Conservation (phyloP, 2,113 vertebrate species). For the Chrysemys picta region DNA sequence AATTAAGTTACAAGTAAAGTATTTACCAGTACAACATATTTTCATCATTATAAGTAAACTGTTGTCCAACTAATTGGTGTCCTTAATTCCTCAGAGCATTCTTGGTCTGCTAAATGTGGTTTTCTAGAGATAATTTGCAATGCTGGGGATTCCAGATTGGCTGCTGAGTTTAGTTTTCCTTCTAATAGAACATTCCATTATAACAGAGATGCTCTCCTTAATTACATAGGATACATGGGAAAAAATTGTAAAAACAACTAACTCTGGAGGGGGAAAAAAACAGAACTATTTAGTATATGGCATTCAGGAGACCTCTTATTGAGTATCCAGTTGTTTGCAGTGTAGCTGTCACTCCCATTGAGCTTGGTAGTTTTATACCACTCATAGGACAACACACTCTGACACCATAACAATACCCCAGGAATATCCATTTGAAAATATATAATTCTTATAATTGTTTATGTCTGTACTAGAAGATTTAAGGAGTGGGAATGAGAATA, state of each 20-base stretch:
- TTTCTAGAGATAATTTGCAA: conserved; percentile 48
- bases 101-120: conserved; percentile 31
- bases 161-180: conserved; percentile 33
- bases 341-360: background rate
- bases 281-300: background rate
- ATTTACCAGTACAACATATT: conserved; percentile 45
- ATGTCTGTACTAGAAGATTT: background rate
- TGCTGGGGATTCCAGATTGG: background rate
- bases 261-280: background rate
- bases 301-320: background rate
- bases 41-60: conserved; percentile 31
- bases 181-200: background rate
- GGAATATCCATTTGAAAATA: background rate
- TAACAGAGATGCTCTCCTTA: conserved; percentile 7
- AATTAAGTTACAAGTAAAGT: conserved; percentile 38
- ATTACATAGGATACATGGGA: background rate
- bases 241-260: background rate
- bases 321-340: background rate
- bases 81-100: background rate
- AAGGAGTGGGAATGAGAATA: conserved; percentile 6
- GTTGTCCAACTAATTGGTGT: conserved; percentile 18
- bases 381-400: background rate
- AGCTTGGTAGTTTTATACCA: background rate
- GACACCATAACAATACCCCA: background rate
- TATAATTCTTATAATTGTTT: background rate